phyloP scores from a whole-genome alignment of 2,113 vertebrate genomes.

The Osmerus eperlanus region DNA sequence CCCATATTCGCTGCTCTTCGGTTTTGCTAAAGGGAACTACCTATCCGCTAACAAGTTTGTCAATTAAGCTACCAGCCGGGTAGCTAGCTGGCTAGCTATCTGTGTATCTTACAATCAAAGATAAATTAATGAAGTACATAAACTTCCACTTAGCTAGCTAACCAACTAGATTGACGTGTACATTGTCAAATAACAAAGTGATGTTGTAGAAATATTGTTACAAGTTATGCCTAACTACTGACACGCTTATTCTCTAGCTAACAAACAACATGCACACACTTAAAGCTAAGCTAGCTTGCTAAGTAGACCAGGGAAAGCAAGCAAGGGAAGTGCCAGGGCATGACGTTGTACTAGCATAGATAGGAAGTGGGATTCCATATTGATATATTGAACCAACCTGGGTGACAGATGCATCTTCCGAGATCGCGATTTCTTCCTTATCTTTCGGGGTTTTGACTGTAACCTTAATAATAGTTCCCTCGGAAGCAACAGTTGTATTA shows the following conservation, averaged over 20 bases:
- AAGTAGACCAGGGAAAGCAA: conserved; percentile 30
- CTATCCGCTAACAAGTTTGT: no score
- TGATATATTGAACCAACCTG: conserved; percentile 62
- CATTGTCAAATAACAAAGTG: no score
- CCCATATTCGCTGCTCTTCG: no score
- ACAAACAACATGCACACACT: not conserved
- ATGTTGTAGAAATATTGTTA: no score
- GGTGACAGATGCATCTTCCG: conserved; percentile 76
- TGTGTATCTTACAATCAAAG: no score
- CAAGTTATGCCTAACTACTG: not conserved
- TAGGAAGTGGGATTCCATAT: conserved; percentile 24
- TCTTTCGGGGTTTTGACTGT: conserved; percentile 85
- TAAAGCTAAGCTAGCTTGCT: not conserved
- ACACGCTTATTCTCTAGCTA: not conserved
- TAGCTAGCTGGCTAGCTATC: conserved; percentile 55
- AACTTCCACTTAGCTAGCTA: no score
- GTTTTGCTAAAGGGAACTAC: no score
- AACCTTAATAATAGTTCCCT: conserved; percentile 83
- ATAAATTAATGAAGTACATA: no score
- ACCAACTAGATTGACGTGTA: no score
- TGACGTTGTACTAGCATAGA: conserved; percentile 4
- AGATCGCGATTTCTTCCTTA: conserved; percentile 81
- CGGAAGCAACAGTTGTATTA: conserved; percentile 73
- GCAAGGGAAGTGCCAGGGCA: conserved; percentile 66
- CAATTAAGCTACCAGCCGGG: conserved; percentile 39